Conservation (phyloP, 2,888 invertebrate genomes). For the Eristalis pertinax region DNA sequence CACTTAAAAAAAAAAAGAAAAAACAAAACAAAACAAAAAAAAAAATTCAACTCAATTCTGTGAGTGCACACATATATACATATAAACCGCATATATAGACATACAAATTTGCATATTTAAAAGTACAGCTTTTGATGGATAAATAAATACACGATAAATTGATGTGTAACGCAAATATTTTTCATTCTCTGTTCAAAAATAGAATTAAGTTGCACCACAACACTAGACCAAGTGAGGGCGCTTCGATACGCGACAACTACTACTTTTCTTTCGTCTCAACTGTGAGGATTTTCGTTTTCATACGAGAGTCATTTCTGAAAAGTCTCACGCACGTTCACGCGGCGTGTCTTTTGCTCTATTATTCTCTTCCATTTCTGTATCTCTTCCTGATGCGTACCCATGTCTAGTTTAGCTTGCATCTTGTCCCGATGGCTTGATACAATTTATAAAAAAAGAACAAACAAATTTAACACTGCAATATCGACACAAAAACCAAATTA, state of each 20-base stretch:
- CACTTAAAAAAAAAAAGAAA: conserved; percentile 47
- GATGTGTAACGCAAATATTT: conserved; percentile 20
- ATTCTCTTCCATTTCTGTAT: not conserved
- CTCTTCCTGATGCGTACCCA: not conserved
- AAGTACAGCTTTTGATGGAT: conserved; percentile 65
- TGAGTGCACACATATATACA: conserved; percentile 72
- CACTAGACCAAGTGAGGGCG: conserved; percentile 30
- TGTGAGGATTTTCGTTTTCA: no score
- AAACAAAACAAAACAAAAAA: not conserved
- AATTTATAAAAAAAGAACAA: not conserved
- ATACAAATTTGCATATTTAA: conserved; percentile 57
- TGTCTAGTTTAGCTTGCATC: conserved; percentile 11
- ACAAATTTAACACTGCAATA: conserved; percentile 18
- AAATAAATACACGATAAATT: conserved; percentile 34
- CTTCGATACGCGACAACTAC: not conserved
- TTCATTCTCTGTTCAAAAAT: conserved; percentile 22
- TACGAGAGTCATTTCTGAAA: no score
- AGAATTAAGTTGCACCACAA: conserved; percentile 62
- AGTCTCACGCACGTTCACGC: no score
- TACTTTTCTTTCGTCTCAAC: not conserved
- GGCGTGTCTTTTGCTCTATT: not conserved
- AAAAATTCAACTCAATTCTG: conserved; percentile 65
- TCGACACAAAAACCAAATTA: conserved; percentile 33
- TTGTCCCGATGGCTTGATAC: conserved; percentile 16
- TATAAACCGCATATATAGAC: conserved; percentile 57